Evolutionary conservation across 1,140 invertebrate species (phyloP), one percentile per base, ranked within the genome.

Genomic region (Arctopsyche grandis): DNA sequence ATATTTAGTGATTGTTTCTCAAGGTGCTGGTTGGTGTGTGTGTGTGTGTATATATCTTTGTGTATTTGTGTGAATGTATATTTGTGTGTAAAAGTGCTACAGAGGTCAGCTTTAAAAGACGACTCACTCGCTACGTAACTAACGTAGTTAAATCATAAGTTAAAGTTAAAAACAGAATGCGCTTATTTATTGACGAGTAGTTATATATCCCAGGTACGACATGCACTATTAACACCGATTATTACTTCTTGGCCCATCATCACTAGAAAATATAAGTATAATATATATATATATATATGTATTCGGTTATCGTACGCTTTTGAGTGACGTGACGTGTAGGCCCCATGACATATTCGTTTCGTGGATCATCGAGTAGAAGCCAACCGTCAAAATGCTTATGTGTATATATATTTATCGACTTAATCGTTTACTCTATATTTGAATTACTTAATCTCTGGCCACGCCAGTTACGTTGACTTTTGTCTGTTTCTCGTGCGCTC

Each of bases 1-100:
- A 29, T 80, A 79, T 78, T 75, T 80, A 79, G 77, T 81, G 80
- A 81, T 81, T 81, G 80, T 81, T 81, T 81, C 71, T 66, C 24
- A 44, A 69, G 16, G 66, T 69, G 38, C 66, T 69, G 66, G 22
- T 38, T 21, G 16, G 21, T 60, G 14, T 52, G 16, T 52, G 16
- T 52, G 16, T 52, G 16, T 52, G 16, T 52, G 16, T 52, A 12
- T 52, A 12, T 52, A 5, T 52, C 1, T 52, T 14, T 52, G 1
- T 52, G 1, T 52, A 5, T 52, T 14, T 52, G 1, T 52, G 1
- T 52, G 1, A 5, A 5, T 52, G 1, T 52, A 5, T 52, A 12
- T 52, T 21, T 52, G 38, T 52, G 69, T 71, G 44, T 16, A 71
- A 44, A n/a, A 5, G n/a, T 24, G 69, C 69, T 71, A 71, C 69